Base-by-base conservation (phyloP, 2,888 invertebrate species). In the Synanthedon vespiformis region DNA sequence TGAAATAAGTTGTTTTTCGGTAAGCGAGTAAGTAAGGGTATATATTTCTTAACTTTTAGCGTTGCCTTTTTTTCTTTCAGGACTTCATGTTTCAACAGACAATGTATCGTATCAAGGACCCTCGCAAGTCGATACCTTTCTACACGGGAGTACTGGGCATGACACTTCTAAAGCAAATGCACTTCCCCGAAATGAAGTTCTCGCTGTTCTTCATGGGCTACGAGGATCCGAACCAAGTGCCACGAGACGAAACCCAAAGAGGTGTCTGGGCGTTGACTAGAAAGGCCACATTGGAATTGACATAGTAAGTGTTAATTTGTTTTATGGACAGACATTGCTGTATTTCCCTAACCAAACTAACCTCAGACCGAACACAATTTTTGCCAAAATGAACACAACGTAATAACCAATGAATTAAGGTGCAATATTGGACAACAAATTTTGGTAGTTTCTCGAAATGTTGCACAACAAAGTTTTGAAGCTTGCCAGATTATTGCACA, bases 41-140 rank as follows among this genome's bases (percentile, higher is more conserved):
- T 16, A 16, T 16, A 16, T 16, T 34, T 34, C 10, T 10, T 10
- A 6, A 34, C 6, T 34, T 34, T 8, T 34, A 2, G 2, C 10
- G 10, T 13, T n/a, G n/a, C n/a, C n/a, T 44, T 44, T 44, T 44
- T 8, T 11, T n/a, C 22, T 80, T 81, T 51, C 81, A 95, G 94
- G 95, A 95, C 54, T 98, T 95, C 75, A 90, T 97, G 62, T 94
- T 98, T 82, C 97, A 98, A 88, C 98, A 98, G 89, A 98, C 97
- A 0, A 98, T 98, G 98, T 94, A 94, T 74, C 91, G 98, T 40
- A 96, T 98, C 58, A 98, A 97, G 73, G 97, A 98, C 74, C 97
- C 97, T 0, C 90, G 91, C 57, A 91, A 90, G 60, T 94, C 95
- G 0, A 80, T 98, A 50, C 94, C 96, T 1, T 98, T 98, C 77